Evolutionary conservation across 2,888 invertebrate genomes (phyloP).

Genomic region (Cylloceria caligata): DNA sequence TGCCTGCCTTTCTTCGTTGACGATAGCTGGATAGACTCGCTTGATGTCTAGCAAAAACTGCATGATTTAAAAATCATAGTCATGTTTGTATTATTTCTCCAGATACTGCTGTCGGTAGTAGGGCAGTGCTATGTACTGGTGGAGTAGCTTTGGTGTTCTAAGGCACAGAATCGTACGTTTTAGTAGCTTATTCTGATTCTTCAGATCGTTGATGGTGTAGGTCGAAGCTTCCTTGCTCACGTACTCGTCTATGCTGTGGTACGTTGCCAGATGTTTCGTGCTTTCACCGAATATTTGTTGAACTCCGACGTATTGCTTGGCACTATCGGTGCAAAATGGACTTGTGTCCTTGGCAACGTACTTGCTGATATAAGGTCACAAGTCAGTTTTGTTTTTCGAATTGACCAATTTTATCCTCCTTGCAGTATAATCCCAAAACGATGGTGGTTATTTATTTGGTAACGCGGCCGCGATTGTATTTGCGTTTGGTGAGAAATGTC

Average conservation of each 20-base stretch:
- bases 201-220: constrained; percentile 14
- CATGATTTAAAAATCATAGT: neutral
- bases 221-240: constrained; percentile 21
- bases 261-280: neutral
- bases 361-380: constrained; percentile 58
- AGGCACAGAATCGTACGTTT: constrained; percentile 48
- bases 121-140: neutral
- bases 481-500: constrained; percentile 55
- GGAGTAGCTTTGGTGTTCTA: neutral
- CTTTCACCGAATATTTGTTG: constrained; percentile 49
- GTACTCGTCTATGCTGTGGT: constrained; percentile 53
- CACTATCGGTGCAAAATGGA: constrained; percentile 59
- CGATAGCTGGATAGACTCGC: neutral
- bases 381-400: constrained; percentile 37
- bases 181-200: constrained; percentile 60
- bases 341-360: constrained; percentile 49
- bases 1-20: neutral
- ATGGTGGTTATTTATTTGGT: constrained; percentile 49
- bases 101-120: neutral
- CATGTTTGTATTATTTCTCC: neutral
- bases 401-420: constrained; percentile 57
- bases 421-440: constrained; percentile 61
- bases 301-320: constrained; percentile 50
- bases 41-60: neutral
- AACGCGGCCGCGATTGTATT: neutral